Percentiles rank a stretch among this genome's conserved stretches.
These are phyloP conservation scores for Nestor notabilis DNA, from an alignment of 2,113 vertebrate species.

Conservation along the genomic window DNA sequence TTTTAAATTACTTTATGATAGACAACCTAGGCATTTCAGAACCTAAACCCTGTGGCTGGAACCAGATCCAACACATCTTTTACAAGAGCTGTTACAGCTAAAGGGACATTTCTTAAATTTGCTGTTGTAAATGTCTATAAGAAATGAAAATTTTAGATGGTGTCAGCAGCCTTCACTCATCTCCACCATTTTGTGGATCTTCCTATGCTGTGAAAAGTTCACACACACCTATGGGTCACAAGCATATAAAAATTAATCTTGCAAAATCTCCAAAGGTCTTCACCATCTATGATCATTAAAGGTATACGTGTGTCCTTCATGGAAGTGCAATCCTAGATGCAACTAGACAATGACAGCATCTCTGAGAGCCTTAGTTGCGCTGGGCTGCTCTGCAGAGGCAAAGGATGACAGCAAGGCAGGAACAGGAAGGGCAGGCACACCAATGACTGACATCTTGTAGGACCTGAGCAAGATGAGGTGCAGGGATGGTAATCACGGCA, in stretches of 20 bases:
- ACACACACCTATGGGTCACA: neutral
- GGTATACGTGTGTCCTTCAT: neutral
- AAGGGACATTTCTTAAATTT: neutral
- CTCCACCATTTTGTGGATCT: neutral
- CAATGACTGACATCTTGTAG: neutral
- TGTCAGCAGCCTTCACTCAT: neutral
- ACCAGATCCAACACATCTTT: neutral
- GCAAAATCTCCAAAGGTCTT: neutral
- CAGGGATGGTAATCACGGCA: neutral
- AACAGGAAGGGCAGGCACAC: neutral
- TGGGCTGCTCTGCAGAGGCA: fast-evolving
- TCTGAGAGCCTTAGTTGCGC: neutral
- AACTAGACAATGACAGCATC: neutral
- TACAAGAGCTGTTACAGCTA: neutral
- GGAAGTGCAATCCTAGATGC: neutral
- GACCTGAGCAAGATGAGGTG: neutral
- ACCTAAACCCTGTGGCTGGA: neutral
- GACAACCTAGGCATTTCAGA: neutral
- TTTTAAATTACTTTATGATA: neutral
- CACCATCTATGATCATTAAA: neutral
- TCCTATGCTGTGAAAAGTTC: neutral
- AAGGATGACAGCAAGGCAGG: neutral
- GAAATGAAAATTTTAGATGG: neutral
- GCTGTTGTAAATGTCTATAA: neutral
- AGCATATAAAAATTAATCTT: neutral